phyloP scores from a whole-genome alignment of 2,113 vertebrate genomes.

The crab-eating macaque (Macaca fascicularis) region T2T-MFA8v1.1 NC_088378.1:37643501-37644000 shows the following conservation, averaged over 20 bases:
- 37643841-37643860: conserved; percentile 78
- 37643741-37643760: conserved; percentile 47
- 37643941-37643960: conserved; percentile 75
- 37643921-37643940: conserved; percentile 82
- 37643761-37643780: conserved; percentile 52
- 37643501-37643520: conserved; percentile 59
- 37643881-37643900: conserved; percentile 79
- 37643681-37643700: conserved; percentile 9
- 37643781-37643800: conserved; percentile 43
- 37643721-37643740: conserved; percentile 37
- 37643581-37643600: conserved; percentile 34
- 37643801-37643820: conserved; percentile 63
- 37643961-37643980: conserved; percentile 72
- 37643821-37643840: conserved; percentile 70
- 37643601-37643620: conserved; percentile 47
- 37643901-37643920: conserved; percentile 80
- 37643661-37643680: conserved; percentile 47
- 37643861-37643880: conserved; percentile 83
- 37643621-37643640: conserved; percentile 32
- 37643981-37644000: conserved; percentile 81
- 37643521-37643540: conserved; percentile 48
- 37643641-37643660: conserved; percentile 57
- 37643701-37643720: background rate
- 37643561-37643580: conserved; percentile 46
- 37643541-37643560: conserved; percentile 46